Conservation (phyloP, 92 coral and sea anemone species). For the Ricordea florida region DNA sequence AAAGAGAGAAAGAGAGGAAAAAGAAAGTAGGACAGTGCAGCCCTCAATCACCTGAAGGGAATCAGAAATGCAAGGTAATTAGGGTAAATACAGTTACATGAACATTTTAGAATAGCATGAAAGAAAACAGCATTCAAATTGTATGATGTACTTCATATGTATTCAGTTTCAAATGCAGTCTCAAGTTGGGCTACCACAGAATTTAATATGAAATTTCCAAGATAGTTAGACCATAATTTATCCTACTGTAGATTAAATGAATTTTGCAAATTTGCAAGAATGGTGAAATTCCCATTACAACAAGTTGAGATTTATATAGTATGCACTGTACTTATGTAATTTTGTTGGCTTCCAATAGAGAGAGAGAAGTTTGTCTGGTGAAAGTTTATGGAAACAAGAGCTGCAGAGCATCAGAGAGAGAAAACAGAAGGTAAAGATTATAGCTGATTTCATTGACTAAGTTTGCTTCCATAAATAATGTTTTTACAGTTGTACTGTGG, state of each 20-base stretch:
- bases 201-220: too few relatives aligned
- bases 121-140: too few relatives aligned
- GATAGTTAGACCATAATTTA: too few relatives aligned
- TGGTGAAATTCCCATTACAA: too few relatives aligned
- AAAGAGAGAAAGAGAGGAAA: slow-evolving; percentile 42
- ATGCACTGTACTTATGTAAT: not conserved
- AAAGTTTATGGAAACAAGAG: slow-evolving; percentile 88
- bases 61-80: not conserved
- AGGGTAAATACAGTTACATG: too few relatives aligned
- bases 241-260: too few relatives aligned
- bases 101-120: too few relatives aligned
- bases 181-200: too few relatives aligned
- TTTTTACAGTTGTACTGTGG: not conserved
- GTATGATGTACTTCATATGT: too few relatives aligned
- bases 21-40: slow-evolving; percentile 46
- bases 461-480: not conserved
- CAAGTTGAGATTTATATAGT: too few relatives aligned
- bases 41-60: slow-evolving; percentile 53
- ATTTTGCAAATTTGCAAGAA: too few relatives aligned
- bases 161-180: too few relatives aligned
- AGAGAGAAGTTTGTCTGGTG: slow-evolving; percentile 62
- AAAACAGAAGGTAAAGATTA: slow-evolving; percentile 64
- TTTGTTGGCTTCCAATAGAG: slow-evolving; percentile 30
- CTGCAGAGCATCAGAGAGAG: slow-evolving; percentile 77
- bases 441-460: not conserved